Evolutionary conservation across 2,888 invertebrate species (phyloP).

Genomic region (Microdon myrmicae): DNA sequence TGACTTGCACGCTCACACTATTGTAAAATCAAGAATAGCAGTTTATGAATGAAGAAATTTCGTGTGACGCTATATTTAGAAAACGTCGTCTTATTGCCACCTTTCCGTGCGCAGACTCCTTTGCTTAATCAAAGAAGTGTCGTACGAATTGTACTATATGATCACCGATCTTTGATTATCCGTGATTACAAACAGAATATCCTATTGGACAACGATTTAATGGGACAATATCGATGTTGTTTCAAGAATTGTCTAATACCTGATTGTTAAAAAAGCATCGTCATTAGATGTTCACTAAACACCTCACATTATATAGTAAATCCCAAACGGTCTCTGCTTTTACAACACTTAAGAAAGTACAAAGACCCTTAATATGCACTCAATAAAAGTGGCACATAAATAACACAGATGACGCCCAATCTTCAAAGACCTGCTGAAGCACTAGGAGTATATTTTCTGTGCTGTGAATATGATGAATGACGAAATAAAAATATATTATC

Average conservation of each 20-base stretch:
- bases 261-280: not conserved
- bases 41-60: conserved; percentile 46
- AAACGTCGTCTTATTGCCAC: conserved; percentile 33
- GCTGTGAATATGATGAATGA: conserved; percentile 26
- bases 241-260: no score
- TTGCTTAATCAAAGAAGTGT: conserved; percentile 37
- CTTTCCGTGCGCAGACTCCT: conserved; percentile 35
- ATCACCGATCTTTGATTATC: no score
- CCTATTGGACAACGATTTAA: no score
- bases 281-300: not conserved
- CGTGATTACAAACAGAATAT: no score
- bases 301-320: not conserved
- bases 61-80: conserved; percentile 40
- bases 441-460: conserved; percentile 24
- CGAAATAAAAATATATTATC: conserved; percentile 31
- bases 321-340: not conserved
- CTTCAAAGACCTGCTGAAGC: conserved; percentile 38
- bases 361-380: conserved; percentile 33
- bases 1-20: conserved; percentile 33
- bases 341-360: conserved; percentile 32
- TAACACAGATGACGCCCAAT: conserved; percentile 42
- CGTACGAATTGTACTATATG: conserved; percentile 26
- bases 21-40: conserved; percentile 6
- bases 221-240: no score
- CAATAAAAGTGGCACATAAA: conserved; percentile 37